A percentile compares a stretch with the other conserved stretches of the same genome.
Conservation (phyloP, 2,888 invertebrate genomes). For the Synanthedon formicaeformis region DNA sequence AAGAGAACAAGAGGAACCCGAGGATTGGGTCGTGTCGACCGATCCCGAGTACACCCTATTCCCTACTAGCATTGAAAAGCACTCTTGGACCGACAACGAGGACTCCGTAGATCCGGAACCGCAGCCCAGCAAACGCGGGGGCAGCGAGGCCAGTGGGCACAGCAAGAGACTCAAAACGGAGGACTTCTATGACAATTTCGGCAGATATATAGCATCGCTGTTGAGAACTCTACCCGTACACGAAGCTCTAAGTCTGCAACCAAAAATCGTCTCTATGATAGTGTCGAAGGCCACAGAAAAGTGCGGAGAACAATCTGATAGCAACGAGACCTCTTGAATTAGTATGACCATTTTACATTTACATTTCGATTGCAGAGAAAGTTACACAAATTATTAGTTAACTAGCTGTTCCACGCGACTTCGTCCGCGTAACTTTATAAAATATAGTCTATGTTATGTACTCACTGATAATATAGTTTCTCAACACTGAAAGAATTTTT, state of each 20-base stretch:
- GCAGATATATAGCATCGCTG: constrained; percentile 29
- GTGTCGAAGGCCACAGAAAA: constrained; percentile 2
- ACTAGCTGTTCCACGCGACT: too few species aligned
- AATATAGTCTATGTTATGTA: too few species aligned
- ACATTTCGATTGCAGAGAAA: too few species aligned
- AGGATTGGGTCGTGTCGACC: not conserved
- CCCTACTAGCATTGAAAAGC: not conserved
- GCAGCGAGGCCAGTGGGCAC: not conserved
- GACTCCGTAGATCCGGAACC: not conserved
- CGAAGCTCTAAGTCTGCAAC: constrained; percentile 25
- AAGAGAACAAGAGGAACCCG: not conserved
- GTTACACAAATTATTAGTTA: too few species aligned
- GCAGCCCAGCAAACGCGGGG: not conserved
- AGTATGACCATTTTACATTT: too few species aligned
- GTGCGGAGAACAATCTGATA: constrained; percentile 2
- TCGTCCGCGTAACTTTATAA: too few species aligned
- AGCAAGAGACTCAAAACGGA: constrained; percentile 5
- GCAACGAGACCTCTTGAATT: not conserved
- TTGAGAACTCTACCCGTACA: constrained; percentile 21
- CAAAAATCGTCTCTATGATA: constrained; percentile 13
- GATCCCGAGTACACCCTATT: not conserved
- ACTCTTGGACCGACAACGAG: not conserved
- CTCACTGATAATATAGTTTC: too few species aligned
- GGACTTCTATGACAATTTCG: constrained; percentile 29
- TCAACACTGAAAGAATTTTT: too few species aligned